These are phyloP conservation scores for Tetheella fluctuosa DNA, from an alignment of 2,888 invertebrate genomes.

Conservation along the genomic window DNA sequence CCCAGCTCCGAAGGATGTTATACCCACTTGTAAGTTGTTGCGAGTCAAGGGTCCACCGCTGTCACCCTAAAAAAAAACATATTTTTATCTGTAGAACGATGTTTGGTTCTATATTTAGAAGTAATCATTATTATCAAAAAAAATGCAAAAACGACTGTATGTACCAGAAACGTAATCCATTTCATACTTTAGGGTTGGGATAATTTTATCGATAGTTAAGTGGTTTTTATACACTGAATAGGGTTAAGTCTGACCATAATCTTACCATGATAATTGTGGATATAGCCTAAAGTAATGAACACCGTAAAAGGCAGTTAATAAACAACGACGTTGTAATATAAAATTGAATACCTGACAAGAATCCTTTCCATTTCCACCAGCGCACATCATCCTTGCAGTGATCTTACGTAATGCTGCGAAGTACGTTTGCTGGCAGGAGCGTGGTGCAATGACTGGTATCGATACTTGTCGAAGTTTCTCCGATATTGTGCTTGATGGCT, in stretches of 20 bases:
- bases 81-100: neutral
- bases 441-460: conserved; percentile 30
- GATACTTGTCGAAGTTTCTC: conserved; percentile 37
- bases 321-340: no score
- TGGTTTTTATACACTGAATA: no score
- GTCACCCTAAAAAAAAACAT: conserved; percentile 42
- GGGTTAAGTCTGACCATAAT: no score
- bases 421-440: conserved; percentile 31
- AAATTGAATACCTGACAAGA: conserved; percentile 47
- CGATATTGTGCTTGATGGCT: conserved; percentile 31
- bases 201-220: no score
- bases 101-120: neutral
- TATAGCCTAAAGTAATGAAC: no score
- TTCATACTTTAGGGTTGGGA: no score
- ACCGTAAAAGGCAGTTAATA: no score
- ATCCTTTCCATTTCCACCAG: conserved; percentile 45
- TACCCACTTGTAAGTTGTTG: conserved; percentile 41
- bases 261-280: no score
- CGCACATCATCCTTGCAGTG: conserved; percentile 47
- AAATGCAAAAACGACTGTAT: no score
- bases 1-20: conserved; percentile 48
- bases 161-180: no score
- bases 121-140: no score
- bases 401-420: conserved; percentile 15
- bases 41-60: conserved; percentile 55